Evolutionary conservation across 1,140 invertebrate genomes (phyloP), one percentile per base, ranked within the genome.

Genomic region (Arctopsyche grandis): DNA sequence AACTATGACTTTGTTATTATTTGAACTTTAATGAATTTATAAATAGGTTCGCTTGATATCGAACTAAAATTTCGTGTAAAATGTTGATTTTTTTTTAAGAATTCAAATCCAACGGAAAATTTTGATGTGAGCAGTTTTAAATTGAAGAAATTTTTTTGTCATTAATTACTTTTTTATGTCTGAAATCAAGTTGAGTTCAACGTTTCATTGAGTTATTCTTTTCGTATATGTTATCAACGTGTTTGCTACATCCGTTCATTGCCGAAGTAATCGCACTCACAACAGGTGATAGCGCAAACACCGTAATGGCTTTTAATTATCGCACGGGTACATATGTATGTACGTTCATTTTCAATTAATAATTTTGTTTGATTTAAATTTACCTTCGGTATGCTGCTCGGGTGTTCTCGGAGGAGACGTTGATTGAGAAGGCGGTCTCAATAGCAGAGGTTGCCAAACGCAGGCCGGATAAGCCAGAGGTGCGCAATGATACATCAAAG

Each of bases 361-460:
- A 38, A 38, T 38, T 38, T 38, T 3, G 16, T 52, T 52, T 12
- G 16, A 52, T 52, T 52, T 3, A 5, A 52, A 52, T 52, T 48
- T 71, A 80, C 81, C 81, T 79, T 82, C 81, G 21, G 26, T 78
- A 5, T 71, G 29, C 29, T 79, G 77, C 12, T 82, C 81, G 0
- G 81, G 81, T 5, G 79, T 79, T 21, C 70, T 29, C 0, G 80
- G 79, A 0, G 80, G 82, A n/a, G 79, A 79, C 12, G 78, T 52
- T 0, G 77, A 75, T n/a, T 63, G 77, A 9, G 78, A 77, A 0
- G 79, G 80, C 0, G 82, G 74, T 16, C 74, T 60, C 1, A 81
- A 29, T 0, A 83, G 84, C 16, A 88, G 82, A 0, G 85, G 86
- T 71, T 87, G 86, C 88, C 87, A 88, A 60, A 86, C 84, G 79